phyloP scores from a whole-genome alignment of 2,113 vertebrate genomes.

The Lathamus discolor region DNA sequence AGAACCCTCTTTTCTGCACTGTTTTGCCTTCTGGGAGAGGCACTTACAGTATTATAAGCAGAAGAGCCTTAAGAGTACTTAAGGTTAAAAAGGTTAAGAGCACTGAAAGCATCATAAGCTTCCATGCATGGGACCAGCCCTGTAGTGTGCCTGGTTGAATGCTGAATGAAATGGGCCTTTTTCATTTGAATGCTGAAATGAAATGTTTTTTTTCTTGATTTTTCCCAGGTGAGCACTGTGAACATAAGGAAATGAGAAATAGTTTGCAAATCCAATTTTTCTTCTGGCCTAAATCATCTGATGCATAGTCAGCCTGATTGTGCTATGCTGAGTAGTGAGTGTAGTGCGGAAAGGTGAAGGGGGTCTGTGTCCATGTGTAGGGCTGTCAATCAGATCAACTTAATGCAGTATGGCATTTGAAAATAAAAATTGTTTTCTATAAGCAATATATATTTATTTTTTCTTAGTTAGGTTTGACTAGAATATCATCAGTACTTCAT shows the following conservation, averaged over 20 bases:
- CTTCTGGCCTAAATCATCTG: background rate
- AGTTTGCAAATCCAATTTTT: background rate
- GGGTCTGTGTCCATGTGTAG: background rate
- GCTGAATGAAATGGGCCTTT: background rate
- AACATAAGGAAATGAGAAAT: background rate
- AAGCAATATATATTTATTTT: background rate
- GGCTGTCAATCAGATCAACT: background rate
- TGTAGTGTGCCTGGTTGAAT: background rate
- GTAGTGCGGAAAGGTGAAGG: background rate
- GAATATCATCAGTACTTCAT: background rate
- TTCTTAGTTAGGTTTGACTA: background rate
- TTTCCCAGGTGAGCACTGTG: background rate
- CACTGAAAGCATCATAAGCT: background rate
- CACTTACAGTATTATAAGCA: background rate
- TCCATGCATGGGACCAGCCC: background rate
- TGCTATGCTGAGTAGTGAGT: background rate
- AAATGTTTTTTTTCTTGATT: background rate
- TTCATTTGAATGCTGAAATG: background rate
- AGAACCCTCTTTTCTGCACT: background rate
- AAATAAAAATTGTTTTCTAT: slow-evolving; percentile 40
- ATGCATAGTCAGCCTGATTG: background rate
- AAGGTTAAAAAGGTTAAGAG: background rate
- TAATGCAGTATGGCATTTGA: background rate
- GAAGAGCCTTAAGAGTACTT: background rate
- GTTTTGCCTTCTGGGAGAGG: background rate